phyloP scores from a whole-genome alignment of 2,797 vertebrate species.

The Crax fasciolata region DNA sequence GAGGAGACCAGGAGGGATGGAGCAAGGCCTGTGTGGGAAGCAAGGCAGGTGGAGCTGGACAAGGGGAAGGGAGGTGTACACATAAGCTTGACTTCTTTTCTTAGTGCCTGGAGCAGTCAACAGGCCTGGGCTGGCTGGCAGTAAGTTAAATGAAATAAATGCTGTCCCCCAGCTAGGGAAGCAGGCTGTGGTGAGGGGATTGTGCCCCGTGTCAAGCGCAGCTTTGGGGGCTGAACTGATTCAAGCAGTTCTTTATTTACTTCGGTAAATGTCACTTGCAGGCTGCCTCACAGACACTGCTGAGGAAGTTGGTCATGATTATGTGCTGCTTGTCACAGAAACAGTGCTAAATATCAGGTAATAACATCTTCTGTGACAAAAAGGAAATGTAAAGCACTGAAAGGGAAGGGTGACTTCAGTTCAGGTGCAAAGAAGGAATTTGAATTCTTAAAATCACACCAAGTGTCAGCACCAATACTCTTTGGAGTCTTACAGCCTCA shows the following conservation, averaged over 20 bases:
- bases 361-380: neutral
- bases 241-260: neutral
- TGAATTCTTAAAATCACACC: neutral
- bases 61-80: neutral
- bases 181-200: neutral
- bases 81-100: neutral
- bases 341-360: neutral
- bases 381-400: neutral
- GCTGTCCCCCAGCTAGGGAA: neutral
- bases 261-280: neutral
- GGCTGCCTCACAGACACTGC: neutral
- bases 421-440: neutral
- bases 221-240: neutral
- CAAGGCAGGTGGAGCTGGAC: too few species aligned
- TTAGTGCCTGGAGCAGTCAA: neutral
- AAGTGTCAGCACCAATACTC: neutral
- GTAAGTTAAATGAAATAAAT: neutral
- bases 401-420: neutral
- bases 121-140: neutral
- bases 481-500: neutral
- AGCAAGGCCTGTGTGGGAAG: accelerated
- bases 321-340: neutral
- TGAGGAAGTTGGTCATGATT: neutral
- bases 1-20: neutral
- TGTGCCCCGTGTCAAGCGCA: neutral